phyloP scores from a whole-genome alignment of 2,113 vertebrate species.

The Stigmatopora nigra region DNA sequence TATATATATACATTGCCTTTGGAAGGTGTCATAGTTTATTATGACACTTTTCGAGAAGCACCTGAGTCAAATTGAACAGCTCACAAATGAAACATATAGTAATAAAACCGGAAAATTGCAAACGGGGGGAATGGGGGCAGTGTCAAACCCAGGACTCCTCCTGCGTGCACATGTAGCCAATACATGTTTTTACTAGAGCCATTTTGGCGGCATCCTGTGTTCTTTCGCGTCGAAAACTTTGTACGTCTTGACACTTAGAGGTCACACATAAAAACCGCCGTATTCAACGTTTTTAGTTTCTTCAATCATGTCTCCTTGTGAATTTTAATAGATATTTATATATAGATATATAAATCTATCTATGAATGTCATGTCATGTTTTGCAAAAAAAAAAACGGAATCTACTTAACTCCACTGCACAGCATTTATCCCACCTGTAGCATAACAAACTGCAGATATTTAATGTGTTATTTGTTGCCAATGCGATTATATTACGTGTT shows the following conservation, averaged over 20 bases:
- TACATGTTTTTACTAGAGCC: constrained; percentile 58
- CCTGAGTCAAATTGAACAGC: no score
- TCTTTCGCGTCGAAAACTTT: constrained; percentile 44
- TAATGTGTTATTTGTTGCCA: constrained; percentile 47
- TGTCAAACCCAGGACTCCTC: neutral
- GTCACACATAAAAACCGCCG: constrained; percentile 48
- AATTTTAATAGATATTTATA: constrained; percentile 44
- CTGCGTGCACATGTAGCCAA: constrained; percentile 63
- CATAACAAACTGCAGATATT: constrained; percentile 55
- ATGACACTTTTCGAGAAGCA: no score
- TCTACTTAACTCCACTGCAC: constrained; percentile 58
- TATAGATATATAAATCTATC: neutral
- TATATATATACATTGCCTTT: no score
- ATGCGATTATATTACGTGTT: constrained; percentile 29
- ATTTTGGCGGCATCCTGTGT: constrained; percentile 48
- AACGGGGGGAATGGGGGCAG: neutral
- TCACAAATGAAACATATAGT: no score
- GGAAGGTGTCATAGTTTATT: no score
- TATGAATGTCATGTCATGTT: constrained; percentile 49
- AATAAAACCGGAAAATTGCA: neutral
- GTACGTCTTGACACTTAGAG: constrained; percentile 49
- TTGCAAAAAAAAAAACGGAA: constrained; percentile 42
- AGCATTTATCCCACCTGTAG: constrained; percentile 59
- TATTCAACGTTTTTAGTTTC: constrained; percentile 52
- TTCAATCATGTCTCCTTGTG: constrained; percentile 59